These are phyloP conservation scores for Poecilus cupreus DNA, from an alignment of 2,888 invertebrate genomes.

Conservation along the genomic window DNA sequence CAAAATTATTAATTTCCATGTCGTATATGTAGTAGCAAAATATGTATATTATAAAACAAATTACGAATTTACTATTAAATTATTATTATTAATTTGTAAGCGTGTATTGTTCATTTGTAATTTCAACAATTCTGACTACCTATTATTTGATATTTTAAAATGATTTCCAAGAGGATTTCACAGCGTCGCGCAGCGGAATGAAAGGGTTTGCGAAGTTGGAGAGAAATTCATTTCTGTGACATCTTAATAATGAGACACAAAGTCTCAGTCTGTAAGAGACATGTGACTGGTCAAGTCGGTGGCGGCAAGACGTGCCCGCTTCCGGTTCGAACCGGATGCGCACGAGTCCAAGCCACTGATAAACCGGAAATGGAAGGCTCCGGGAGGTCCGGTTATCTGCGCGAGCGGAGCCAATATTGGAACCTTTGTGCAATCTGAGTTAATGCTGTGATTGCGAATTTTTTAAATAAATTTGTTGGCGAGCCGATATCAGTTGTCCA, in stretches of 20 bases:
- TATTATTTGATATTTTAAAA: not conserved
- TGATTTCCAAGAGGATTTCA: too few species aligned
- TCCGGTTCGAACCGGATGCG: conserved; percentile 18
- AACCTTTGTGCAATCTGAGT: conserved; percentile 25
- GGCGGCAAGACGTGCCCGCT: not conserved
- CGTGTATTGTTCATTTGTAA: too few species aligned
- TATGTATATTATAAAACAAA: too few species aligned
- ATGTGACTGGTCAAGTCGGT: conserved; percentile 22
- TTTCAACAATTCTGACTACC: too few species aligned
- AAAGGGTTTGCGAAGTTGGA: not conserved
- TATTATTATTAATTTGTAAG: too few species aligned
- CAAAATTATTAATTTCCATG: too few species aligned
- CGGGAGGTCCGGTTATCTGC: conserved; percentile 33
- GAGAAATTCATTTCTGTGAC: conserved; percentile 39
- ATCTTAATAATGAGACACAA: conserved; percentile 41
- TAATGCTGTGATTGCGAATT: conserved; percentile 19
- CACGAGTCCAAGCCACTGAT: conserved; percentile 18
- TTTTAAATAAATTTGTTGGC: conserved; percentile 9
- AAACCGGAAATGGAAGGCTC: conserved; percentile 50
- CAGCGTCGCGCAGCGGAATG: too few species aligned
- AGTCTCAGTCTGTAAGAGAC: conserved; percentile 19
- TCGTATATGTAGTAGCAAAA: too few species aligned
- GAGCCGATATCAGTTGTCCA: not conserved
- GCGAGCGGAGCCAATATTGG: conserved; percentile 17
- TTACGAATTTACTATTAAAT: too few species aligned